Base-by-base conservation (phyloP, 2,113 vertebrate genomes). In the Coregonus clupeaformis region DNA sequence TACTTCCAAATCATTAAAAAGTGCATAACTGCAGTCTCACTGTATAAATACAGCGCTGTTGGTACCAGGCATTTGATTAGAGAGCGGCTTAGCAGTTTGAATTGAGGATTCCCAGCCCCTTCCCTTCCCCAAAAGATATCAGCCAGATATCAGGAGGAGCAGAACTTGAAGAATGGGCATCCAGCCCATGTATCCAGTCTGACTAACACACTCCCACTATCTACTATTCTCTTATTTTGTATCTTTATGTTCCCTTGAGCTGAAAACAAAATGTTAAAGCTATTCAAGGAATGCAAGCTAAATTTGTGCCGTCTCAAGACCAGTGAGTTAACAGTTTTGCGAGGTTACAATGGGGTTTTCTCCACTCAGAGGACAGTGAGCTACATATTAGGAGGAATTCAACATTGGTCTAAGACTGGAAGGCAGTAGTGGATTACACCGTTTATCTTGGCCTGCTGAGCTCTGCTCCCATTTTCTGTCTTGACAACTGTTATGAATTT, bases 361-460 rank as follows among this genome's bases (percentile, higher is more conserved):
- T 36, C 30, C 59, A 27, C 22, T 47, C 36, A 0, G 72, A 74
- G 74, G 74, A 71, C 70, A 42, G 57, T 71, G 25, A 75, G 65
- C 3, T 47, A 72, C 69, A 72, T 81, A 81, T 83, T 75, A 82
- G 88, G 86, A 82, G 82, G 87, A 90, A 94, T 94, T 94, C 94
- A 82, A 93, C 94, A 93, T 75, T 77, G 81, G 60, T 24, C 22
- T 78, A 67, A 78, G 63, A 71, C 69, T 75, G 93, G 91, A 95
- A 94, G 89, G 84, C 89, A 90, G 93, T 92, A 94, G 93, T 94
- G 94, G 92, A 94, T 94, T 92, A 93, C 87, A 90, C 86, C 91
- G 93, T 95, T 95, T 95, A 90, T 94, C 93, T 95, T 95, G 94
- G 94, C 94, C 88, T 89, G 81, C 75, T 82, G 67, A 68, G 83